A percentile compares a stretch with the other conserved stretches of the same genome.
These are phyloP conservation scores for Seriola aureovittata DNA, from an alignment of 2,113 vertebrate species.

Conservation along the genomic window DNA sequence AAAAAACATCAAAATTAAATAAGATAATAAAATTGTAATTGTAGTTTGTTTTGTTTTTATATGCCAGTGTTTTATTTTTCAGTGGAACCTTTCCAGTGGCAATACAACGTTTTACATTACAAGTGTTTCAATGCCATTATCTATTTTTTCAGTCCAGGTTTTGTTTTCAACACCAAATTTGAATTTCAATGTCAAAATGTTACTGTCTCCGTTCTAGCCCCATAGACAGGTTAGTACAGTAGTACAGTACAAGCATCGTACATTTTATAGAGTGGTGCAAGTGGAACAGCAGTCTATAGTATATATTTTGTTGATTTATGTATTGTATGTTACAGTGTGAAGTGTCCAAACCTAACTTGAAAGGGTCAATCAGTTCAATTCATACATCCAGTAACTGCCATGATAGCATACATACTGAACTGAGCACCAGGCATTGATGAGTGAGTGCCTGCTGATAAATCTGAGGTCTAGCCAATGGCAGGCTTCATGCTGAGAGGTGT, in stretches of 20 bases:
- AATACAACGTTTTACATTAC: too few species aligned
- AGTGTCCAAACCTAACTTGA: background rate
- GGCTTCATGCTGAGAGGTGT: slow-evolving; percentile 49
- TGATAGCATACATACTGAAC: background rate
- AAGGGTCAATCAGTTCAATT: slow-evolving; percentile 21
- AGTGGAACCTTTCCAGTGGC: too few species aligned
- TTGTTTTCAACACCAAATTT: too few species aligned
- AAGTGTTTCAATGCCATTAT: too few species aligned
- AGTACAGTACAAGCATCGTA: background rate
- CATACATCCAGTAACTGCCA: background rate
- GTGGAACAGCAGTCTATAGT: background rate
- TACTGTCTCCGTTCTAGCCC: too few species aligned
- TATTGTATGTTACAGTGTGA: background rate
- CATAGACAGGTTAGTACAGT: background rate
- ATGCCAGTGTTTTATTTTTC: too few species aligned
- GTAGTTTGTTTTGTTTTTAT: too few species aligned
- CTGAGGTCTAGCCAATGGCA: slow-evolving; percentile 36
- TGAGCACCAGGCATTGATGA: slow-evolving; percentile 28
- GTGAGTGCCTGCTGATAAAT: slow-evolving; percentile 17
- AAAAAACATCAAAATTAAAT: too few species aligned
- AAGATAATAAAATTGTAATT: too few species aligned
- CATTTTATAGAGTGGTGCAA: too few species aligned
- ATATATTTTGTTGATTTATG: slow-evolving; percentile 3
- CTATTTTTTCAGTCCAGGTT: too few species aligned
- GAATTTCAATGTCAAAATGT: too few species aligned